These are phyloP conservation scores for Madoqua kirkii DNA, from an alignment of 2,113 vertebrate species.

Conservation along the genomic window DNA sequence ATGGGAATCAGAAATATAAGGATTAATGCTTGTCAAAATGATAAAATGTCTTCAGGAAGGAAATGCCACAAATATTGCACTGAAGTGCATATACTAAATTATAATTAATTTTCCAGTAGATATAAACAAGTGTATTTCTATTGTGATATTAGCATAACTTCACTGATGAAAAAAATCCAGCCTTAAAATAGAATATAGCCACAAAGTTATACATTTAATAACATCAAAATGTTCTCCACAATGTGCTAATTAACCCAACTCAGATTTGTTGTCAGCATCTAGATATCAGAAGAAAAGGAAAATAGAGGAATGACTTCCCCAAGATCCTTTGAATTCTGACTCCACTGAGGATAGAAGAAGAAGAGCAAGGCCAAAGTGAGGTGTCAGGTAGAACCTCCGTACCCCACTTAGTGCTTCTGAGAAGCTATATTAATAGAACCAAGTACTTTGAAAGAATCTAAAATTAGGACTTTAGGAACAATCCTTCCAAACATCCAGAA, in stretches of 20 bases:
- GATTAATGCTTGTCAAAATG: not conserved
- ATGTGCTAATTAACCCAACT: not conserved
- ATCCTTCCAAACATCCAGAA: not conserved
- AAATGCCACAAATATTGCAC: not conserved
- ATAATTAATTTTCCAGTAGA: not conserved
- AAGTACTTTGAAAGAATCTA: not conserved
- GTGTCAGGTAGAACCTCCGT: no score
- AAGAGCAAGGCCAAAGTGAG: not conserved
- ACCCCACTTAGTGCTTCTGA: not conserved
- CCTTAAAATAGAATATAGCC: not conserved
- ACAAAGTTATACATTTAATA: not conserved
- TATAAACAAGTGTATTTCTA: not conserved
- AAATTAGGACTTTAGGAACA: not conserved
- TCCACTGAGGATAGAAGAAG: not conserved
- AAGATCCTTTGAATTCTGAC: not conserved
- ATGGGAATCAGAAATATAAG: not conserved
- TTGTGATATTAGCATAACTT: not conserved
- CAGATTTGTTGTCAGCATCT: not conserved
- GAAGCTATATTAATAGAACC: not conserved
- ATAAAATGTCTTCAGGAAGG: not conserved
- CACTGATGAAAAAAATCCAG: not conserved
- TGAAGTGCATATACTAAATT: not conserved
- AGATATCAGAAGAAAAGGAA: not conserved
- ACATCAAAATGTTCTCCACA: not conserved
- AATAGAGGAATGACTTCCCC: not conserved